Base-by-base conservation (phyloP, 2,797 vertebrate genomes). In the Eulemur mongoz region DNA sequence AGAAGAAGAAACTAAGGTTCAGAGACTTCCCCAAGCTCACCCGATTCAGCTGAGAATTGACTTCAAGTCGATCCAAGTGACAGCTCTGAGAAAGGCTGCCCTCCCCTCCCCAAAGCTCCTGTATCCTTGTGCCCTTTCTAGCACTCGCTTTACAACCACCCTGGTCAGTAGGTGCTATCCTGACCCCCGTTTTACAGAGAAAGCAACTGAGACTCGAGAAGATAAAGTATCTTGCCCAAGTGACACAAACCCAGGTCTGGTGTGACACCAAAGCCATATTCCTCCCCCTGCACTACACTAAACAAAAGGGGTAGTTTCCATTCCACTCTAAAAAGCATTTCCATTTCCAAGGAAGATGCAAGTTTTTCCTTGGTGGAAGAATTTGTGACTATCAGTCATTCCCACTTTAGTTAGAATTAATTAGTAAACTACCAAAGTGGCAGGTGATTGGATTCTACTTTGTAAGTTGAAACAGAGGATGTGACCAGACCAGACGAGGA, bases 381-480 rank as follows among this genome's bases (percentile, higher is more conserved):
- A 50, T 9, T 17, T 59, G 14, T 15, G 30, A 18, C 35, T 32
- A 57, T 43, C 48, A 73, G 72, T n/a, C 93, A 83, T 32, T 96
- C 89, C 93, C 70, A 90, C 30, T n/a, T 70, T 17, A 92, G 80
- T 61, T 38, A 94, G 69, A 96, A 90, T 80, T 69, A 96, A 87
- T 80, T 63, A 87, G n/a, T 23, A 57, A 38, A 59, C 32, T 18
- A 40, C 48, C 35, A 4, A 9, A 13, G 52, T 65, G 85, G 91
- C 84, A 75, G 65, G 84, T 86, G 27, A 81, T 4, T 75, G 48
- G 70, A 6, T 22, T 79, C 38, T 80, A 7, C 23, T 63, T 54
- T 76, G 45, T 40, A 30, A 63, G 38, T 0, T 43, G 72, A 90
- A 79, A 57, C 35, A 52, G 70, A 38, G 65, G 43, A 25, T 3